Percentiles rank a stretch among this genome's conserved stretches.
Conservation (phyloP, 2,113 vertebrate species). For the Petromus typicus region DNA sequence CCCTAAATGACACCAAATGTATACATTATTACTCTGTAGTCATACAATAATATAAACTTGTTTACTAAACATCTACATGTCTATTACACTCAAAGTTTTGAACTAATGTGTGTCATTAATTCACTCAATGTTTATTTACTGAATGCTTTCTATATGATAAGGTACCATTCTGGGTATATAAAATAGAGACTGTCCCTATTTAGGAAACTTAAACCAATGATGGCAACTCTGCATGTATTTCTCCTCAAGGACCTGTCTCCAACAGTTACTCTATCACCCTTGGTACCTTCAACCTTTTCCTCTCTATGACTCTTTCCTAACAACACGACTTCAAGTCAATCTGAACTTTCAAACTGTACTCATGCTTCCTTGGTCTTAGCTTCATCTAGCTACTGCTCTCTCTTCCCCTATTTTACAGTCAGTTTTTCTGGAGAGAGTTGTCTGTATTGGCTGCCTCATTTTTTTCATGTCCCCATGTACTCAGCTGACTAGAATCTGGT, state of each 20-base stretch:
- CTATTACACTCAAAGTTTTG: slow-evolving; percentile 30
- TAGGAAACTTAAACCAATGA: background rate
- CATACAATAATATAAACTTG: slow-evolving; percentile 31
- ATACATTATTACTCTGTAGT: slow-evolving; percentile 25
- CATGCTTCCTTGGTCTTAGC: background rate
- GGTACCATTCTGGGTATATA: slow-evolving; percentile 3
- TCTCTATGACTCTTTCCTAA: slow-evolving; percentile 34
- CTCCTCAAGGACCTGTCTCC: background rate
- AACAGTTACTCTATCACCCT: background rate
- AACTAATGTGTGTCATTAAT: slow-evolving; percentile 10
- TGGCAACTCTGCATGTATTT: background rate
- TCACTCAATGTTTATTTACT: slow-evolving; percentile 45
- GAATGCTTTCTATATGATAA: background rate
- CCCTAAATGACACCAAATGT: slow-evolving; percentile 32
- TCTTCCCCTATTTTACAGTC: background rate
- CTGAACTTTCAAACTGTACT: slow-evolving; percentile 23
- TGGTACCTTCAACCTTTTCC: background rate
- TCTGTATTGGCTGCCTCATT: background rate
- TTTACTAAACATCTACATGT: slow-evolving; percentile 58
- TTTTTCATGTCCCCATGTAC: background rate
- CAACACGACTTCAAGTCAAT: slow-evolving; percentile 11
- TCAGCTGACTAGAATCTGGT: slow-evolving; percentile 18
- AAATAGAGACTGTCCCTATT: background rate
- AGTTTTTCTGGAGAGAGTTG: slow-evolving; percentile 44
- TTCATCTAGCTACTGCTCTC: background rate